Base-by-base conservation (phyloP, 1,140 invertebrate genomes). In the Drosophila sp. region DNA sequence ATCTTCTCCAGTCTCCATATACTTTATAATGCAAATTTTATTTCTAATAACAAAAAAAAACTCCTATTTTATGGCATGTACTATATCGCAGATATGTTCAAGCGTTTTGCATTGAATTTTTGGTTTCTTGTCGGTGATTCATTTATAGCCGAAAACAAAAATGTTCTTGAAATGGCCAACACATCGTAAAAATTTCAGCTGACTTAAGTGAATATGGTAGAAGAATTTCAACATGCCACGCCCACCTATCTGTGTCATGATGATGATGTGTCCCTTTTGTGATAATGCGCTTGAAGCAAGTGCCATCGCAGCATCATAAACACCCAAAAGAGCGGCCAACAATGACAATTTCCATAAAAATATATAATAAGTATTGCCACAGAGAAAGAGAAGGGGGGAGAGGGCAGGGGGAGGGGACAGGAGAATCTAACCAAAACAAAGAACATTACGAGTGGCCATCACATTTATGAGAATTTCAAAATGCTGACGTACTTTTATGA, bases 341-440 rank as follows among this genome's bases (percentile, higher is more conserved):
- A 76, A 76, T 76, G 76, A 70, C 73, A 70, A 76, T 76, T 76
- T 76, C 72, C 73, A 76, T 76, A 76, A 76, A 76, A 76, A 70
- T 63, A 74, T 74, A 76, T 73, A 72, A n/a, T 63, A 66, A 50
- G 44, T 50, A 50, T 50, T 72, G 56, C 38, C 35, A 38, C 1
- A 38, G 10, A 38, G 35, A 10, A 2, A 38, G 2, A 38, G 35
- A 38, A 38, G 30, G 0, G 10, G 8, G 10, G 35, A 38, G 35
- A 38, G 35, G 11, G 35, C n/a, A 11, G 35, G 11, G 35, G 3
- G 35, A 38, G 35, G 68, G 30, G 27, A 2, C 5, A 10, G 47
- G n/a, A 60, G 66, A 72, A 40, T 60, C 56, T 33, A 38, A 69
- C 41, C 41, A 65, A 64, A 41, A 38, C 33, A 60, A 38, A 60